Evolutionary conservation across 2,888 invertebrate genomes (phyloP).

Genomic region (Rotaria sp.): DNA sequence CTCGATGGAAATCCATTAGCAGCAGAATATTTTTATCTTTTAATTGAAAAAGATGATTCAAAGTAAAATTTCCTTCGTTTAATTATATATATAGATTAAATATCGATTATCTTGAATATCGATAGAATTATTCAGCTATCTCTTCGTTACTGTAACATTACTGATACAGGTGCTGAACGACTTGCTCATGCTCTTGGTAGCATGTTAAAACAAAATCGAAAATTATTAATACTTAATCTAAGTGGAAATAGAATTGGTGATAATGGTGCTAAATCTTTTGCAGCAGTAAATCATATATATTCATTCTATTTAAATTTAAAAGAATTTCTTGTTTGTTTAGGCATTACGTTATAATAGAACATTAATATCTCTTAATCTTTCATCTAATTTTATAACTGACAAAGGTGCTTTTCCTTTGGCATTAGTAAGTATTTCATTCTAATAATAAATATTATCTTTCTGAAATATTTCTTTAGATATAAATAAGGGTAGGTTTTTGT

Average conservation of each 20-base stretch:
- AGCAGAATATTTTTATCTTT: slow-evolving; percentile 24
- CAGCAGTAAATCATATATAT: slow-evolving; percentile 46
- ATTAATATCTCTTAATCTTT: slow-evolving; percentile 33
- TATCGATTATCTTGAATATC: not conserved
- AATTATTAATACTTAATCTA: slow-evolving; percentile 51
- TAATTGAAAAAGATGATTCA: slow-evolving; percentile 30
- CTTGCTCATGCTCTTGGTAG: slow-evolving; percentile 49
- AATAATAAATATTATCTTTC: not conserved
- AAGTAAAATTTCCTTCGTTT: not conserved
- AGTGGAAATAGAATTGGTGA: slow-evolving; percentile 51
- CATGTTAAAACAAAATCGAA: slow-evolving; percentile 47
- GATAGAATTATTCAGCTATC: slow-evolving; percentile 52
- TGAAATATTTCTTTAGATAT: not conserved
- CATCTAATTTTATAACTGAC: slow-evolving; percentile 31
- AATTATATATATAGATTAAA: too few relatives aligned
- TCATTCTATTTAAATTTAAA: too few relatives aligned
- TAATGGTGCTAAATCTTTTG: slow-evolving; percentile 48
- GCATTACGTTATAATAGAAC: slow-evolving; percentile 33
- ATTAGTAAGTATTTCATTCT: slow-evolving; percentile 20
- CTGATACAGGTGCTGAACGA: slow-evolving; percentile 48
- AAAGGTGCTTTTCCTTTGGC: slow-evolving; percentile 29
- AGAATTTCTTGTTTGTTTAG: not conserved
- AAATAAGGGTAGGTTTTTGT: not conserved
- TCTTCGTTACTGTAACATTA: slow-evolving; percentile 51
- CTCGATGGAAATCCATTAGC: slow-evolving; percentile 33